A percentile compares a stretch with the other conserved stretches of the same genome.
Conservation (phyloP, 1,140 invertebrate genomes). For the Coptotermes formosanus region DNA sequence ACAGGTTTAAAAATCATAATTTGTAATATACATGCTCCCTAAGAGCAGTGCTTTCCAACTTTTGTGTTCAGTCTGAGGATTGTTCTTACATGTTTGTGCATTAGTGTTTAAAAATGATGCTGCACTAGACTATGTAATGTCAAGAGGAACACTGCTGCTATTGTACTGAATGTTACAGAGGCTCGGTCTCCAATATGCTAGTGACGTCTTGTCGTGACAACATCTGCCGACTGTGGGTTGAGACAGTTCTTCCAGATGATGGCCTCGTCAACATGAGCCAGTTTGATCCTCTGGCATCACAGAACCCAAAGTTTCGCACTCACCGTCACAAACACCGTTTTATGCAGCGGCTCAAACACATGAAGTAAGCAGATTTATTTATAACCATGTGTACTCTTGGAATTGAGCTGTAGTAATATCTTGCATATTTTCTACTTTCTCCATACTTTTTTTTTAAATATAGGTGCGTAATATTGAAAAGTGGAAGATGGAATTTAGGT, state of each 20-base stretch:
- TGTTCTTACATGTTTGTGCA: no score
- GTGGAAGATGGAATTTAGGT: not conserved
- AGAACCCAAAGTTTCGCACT: conserved; percentile 82
- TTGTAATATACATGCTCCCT: no score
- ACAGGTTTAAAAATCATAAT: no score
- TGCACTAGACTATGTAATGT: no score
- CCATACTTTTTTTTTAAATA: not conserved
- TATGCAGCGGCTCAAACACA: conserved; percentile 93
- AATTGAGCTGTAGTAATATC: not conserved
- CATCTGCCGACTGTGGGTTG: conserved; percentile 97
- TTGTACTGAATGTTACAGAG: conserved; percentile 55
- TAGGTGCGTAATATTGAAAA: not conserved
- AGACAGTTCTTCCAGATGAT: conserved; percentile 95
- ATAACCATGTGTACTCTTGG: not conserved
- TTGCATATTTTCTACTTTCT: no score
- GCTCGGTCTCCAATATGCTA: conserved; percentile 95
- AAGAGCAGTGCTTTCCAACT: no score
- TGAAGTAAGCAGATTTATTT: conserved; percentile 66
- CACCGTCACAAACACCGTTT: conserved; percentile 94
- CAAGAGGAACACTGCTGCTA: no score
- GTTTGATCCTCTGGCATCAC: conserved; percentile 70
- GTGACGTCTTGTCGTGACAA: conserved; percentile 98
- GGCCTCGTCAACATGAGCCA: conserved; percentile 85
- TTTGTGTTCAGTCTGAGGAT: no score
- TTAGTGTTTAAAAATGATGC: no score